Evolutionary conservation across 2,113 vertebrate species (phyloP).

Genomic region (Nycticryphes semicollaris): DNA sequence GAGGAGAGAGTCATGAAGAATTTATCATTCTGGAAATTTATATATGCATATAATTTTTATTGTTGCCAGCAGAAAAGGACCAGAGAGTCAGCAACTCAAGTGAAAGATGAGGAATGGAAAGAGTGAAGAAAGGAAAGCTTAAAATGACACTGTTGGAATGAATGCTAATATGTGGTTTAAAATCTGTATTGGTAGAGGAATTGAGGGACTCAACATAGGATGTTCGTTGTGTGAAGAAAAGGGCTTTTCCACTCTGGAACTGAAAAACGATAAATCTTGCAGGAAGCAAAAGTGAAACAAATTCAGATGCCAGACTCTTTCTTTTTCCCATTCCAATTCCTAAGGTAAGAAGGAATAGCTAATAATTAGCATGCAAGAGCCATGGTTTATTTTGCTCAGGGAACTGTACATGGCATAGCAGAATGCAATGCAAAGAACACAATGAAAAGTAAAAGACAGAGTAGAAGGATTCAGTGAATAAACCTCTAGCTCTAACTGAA

Average conservation of each 20-base stretch:
- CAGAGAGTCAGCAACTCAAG: not conserved
- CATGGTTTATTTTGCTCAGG: not conserved
- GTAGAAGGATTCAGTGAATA: not conserved
- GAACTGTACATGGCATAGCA: not conserved
- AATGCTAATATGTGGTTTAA: not conserved
- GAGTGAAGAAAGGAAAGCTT: not conserved
- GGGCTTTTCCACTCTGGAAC: not conserved
- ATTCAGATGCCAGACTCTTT: not conserved
- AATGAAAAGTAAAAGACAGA: not conserved
- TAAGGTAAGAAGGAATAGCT: constrained; percentile 12
- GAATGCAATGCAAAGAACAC: not conserved
- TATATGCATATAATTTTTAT: not conserved
- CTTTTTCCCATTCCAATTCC: not conserved
- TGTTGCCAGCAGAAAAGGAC: not conserved
- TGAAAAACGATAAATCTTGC: not conserved
- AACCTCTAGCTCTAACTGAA: not conserved
- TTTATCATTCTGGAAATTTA: not conserved
- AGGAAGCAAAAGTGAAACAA: not conserved
- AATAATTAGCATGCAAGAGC: constrained; percentile 9
- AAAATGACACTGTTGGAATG: not conserved
- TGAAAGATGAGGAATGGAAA: not conserved
- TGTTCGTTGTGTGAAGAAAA: not conserved
- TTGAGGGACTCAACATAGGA: not conserved
- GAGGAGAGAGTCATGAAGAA: not conserved
- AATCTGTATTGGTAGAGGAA: not conserved